Evolutionary conservation across 2,797 vertebrate species (phyloP), one percentile per base, ranked within the genome.

Genomic region (Microcaecilia unicolor): DNA sequence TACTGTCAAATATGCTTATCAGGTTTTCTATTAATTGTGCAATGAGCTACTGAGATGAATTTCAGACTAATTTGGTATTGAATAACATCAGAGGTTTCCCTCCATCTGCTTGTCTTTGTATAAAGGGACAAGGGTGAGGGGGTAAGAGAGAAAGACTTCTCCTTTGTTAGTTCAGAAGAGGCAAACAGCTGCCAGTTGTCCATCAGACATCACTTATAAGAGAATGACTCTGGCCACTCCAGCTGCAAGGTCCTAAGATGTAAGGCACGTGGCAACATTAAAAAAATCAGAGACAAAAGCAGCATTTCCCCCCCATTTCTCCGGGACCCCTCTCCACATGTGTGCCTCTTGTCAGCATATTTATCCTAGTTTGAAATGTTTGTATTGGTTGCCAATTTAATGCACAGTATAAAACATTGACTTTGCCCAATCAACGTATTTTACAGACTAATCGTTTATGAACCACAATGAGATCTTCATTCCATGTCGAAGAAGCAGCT

Each of bases 111-210:
- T 34, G 15, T 41, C 41, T 38, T 45, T 46, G 70, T 10, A 22
- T 5, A 15, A 57, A n/a, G 48, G 47, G n/a, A n/a, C n/a, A n/a
- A n/a, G n/a, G n/a, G n/a, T n/a, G n/a, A n/a, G n/a, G n/a, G 16
- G 13, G 13, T 8, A 28, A 9, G 12, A 12, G 31, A 9, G 16
- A 38, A 42, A 48, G 13, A 3, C 2, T 0, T 22, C 44, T 62
- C 67, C 59, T 35, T 70, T 70, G 73, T 64, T 42, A 52, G 55
- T 76, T 58, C 74, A 74, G 81, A 74, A 59, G 52, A n/a, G n/a
- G 63, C 58, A 61, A 45, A 74, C 80, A 88, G 73, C 78, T 83
- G 80, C 62, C 59, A 24, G 70, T 52, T 74, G 78, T 80, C 83
- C 76, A 63, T 87, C 76, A 66, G 20, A 60, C 70, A 51, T 68